These are phyloP conservation scores for Hassar affinis DNA, from an alignment of 2,113 vertebrate genomes.

Conservation along the genomic window DNA sequence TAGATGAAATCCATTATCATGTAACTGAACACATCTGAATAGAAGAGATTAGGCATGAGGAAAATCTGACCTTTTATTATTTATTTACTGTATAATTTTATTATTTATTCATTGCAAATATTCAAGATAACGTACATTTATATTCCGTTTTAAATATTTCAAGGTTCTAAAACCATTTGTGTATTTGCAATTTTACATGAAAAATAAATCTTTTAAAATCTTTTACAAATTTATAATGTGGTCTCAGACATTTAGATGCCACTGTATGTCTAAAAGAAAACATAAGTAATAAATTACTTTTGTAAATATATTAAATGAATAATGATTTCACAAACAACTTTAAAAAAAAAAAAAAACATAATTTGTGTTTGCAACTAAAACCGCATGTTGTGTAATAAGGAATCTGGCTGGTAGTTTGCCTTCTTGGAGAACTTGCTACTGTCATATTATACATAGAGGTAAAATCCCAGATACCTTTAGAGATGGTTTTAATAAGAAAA, in stretches of 20 bases:
- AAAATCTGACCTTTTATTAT: no score
- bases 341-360: neutral
- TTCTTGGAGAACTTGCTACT: neutral
- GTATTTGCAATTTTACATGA: neutral
- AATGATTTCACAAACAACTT: no score
- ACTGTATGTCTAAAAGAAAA: neutral
- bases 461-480: neutral
- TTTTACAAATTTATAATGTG: neutral
- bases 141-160: neutral
- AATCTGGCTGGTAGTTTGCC: neutral
- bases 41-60: no score
- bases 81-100: no score
- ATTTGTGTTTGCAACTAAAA: neutral
- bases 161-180: neutral
- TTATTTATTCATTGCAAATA: no score
- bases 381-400: neutral
- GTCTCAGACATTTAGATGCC: neutral
- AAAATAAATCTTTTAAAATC: neutral
- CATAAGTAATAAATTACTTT: neutral
- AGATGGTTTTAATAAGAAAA: neutral
- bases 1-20: no score
- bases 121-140: neutral
- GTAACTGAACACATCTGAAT: no score
- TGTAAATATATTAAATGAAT: neutral
- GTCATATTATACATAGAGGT: neutral